These are phyloP conservation scores for Marmota monax DNA, from an alignment of 2,113 vertebrate genomes.

Conservation along the genomic window DNA sequence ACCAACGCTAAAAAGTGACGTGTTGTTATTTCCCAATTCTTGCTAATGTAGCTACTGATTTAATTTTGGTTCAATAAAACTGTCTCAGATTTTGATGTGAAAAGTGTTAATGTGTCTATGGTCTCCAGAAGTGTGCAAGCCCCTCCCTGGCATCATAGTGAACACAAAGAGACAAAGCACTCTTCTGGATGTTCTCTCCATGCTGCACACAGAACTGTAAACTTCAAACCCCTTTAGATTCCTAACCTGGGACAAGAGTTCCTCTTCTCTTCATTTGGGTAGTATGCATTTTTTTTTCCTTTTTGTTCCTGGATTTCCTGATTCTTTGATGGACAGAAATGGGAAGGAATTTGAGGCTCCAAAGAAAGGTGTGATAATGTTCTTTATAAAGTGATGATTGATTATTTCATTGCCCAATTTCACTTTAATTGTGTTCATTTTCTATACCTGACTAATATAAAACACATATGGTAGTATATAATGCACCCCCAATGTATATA, in stretches of 20 bases:
- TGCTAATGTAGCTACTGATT: neutral
- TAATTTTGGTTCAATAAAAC: neutral
- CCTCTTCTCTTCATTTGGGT: neutral
- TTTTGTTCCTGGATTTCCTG: neutral
- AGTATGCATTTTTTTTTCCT: neutral
- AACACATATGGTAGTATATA: conserved; percentile 49
- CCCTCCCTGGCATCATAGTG: neutral
- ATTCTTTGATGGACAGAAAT: conserved; percentile 50
- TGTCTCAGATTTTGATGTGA: conserved; percentile 1
- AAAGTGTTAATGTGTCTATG: neutral
- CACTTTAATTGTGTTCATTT: conserved; percentile 71
- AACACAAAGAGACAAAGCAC: neutral
- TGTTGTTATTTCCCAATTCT: neutral
- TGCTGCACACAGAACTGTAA: neutral
- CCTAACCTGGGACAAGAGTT: neutral
- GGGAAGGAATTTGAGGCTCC: conserved; percentile 31
- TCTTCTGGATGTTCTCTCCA: neutral
- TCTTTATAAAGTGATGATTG: conserved; percentile 57
- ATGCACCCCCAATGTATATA: conserved; percentile 56
- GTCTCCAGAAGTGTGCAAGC: neutral
- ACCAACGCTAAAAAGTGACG: neutral
- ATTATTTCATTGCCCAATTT: conserved; percentile 70
- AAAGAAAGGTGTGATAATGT: conserved; percentile 31
- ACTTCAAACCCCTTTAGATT: neutral
- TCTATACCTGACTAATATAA: conserved; percentile 64